Evolutionary conservation across 1,140 invertebrate species (phyloP), one percentile per base, ranked within the genome.

Genomic region (Macrostomum lignano): DNA sequence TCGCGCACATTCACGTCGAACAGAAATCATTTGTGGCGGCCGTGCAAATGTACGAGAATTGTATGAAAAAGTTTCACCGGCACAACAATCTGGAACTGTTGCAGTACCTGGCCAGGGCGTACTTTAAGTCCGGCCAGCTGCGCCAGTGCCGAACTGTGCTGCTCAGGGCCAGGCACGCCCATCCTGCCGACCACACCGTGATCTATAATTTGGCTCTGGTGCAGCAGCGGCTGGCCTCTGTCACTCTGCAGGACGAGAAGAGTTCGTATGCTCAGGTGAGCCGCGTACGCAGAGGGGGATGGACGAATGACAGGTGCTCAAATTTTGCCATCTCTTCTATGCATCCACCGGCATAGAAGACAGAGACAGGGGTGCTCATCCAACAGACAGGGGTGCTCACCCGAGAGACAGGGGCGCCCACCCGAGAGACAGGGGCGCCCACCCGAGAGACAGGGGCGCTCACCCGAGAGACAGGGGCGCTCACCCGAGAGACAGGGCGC

Each of bases 31-130:
- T 73, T 53, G 79, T 94, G n/a, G 79, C 78, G 45, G 88, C 88
- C 25, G 79, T 96, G 46, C 86, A 96, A 61, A 96, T 96, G 84
- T 98, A 98, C 53, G 82, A 94, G 61, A 96, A 96, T 58, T 94
- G 86, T 55, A 66, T 93, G 48, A 72, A 79, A 45, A 94, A 96
- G 59, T 98, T 98, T 58, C 84, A 72, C 58, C 77, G 73, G 51
- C 72, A 81, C 51, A 72, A 84, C 55, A 74, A 88, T 52, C 73
- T 81, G 13, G 82, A 94, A 56, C 74, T 93, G 23, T 64, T 94
- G 45, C 72, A 81, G 47, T 96, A 94, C 61, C 62, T 96, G 21
- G 78, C 78, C 1, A 61, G 84, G 39, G 86, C 91, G 3, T 84
- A 93, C 53, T 78, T 73, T 40, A 72, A 74, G 49, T 76, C 75